Evolutionary conservation across 1,140 invertebrate species (phyloP).

Genomic region (Drosophila asahinai): DNA sequence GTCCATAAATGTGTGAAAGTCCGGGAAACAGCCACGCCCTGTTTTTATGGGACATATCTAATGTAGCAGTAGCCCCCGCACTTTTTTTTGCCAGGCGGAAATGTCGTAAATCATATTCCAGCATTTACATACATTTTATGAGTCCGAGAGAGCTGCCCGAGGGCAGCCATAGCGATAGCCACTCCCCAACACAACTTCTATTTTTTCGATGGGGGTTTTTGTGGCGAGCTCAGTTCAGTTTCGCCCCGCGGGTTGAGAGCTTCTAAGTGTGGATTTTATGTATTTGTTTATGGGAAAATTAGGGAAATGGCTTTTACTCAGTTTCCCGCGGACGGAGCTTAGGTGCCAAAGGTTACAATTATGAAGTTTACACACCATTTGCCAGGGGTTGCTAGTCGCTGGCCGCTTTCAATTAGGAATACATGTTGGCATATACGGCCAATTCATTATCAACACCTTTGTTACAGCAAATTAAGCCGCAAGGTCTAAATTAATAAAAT

Average conservation of each 20-base stretch:
- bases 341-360: conserved; percentile 83
- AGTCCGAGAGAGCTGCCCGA: conserved; percentile 53
- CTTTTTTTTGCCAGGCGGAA: conserved; percentile 50
- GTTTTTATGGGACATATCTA: conserved; percentile 22
- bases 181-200: conserved; percentile 23
- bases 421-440: conserved; percentile 47
- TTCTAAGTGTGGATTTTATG: conserved; percentile 85
- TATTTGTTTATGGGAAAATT: conserved; percentile 85
- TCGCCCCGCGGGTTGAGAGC: conserved; percentile 45
- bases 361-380: conserved; percentile 84
- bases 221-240: conserved; percentile 12
- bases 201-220: conserved; percentile 23
- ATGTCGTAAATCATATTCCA: conserved; percentile 81
- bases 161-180: conserved; percentile 26
- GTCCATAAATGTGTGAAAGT: conserved; percentile 76
- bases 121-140: conserved; percentile 80
- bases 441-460: conserved; percentile 83
- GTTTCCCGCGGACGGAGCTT: conserved; percentile 36
- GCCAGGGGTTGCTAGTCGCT: conserved; percentile 33
- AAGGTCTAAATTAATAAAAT: conserved; percentile 75
- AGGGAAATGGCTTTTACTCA: conserved; percentile 80
- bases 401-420: conserved; percentile 57
- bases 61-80: conserved; percentile 5
- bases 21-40: conserved; percentile 60
- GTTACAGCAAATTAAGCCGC: conserved; percentile 80